Conservation (phyloP, 2,113 vertebrate species). For the Panurus biarmicus region DNA sequence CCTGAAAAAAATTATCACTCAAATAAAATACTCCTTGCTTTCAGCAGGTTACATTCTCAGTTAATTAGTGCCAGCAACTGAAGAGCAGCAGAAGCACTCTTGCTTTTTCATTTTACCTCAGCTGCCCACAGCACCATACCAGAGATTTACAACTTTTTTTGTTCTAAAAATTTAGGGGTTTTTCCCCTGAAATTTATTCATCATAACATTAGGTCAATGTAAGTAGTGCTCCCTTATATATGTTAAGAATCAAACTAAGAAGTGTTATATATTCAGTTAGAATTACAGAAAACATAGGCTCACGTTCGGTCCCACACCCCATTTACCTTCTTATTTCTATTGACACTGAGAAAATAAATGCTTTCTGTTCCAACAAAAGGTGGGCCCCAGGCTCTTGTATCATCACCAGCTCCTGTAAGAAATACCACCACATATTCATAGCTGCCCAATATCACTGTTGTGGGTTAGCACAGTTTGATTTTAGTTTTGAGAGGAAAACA, state of each 20-base stretch:
- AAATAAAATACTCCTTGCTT: background rate
- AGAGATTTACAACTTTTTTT: background rate
- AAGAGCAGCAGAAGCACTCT: background rate
- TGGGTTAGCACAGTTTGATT: too few relatives aligned
- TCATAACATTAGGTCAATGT: background rate
- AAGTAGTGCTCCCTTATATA: background rate
- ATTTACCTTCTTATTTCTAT: slow-evolving; percentile 92
- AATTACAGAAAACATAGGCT: background rate
- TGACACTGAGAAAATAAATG: slow-evolving; percentile 92
- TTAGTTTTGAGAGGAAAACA: too few relatives aligned
- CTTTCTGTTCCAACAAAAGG: slow-evolving; percentile 86
- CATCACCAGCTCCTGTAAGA: slow-evolving; percentile 84
- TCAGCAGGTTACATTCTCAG: background rate
- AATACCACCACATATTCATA: background rate
- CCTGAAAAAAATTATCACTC: background rate
- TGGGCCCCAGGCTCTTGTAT: slow-evolving; percentile 91
- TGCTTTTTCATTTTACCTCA: background rate
- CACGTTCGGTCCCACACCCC: background rate
- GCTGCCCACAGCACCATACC: background rate
- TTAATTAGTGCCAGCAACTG: background rate
- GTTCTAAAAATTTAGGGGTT: background rate
- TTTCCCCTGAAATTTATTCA: background rate
- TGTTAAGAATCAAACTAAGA: background rate
- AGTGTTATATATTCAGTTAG: background rate
- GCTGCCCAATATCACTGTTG: background rate